Base-by-base conservation (phyloP, 2,113 vertebrate genomes). In the Onychostruthus taczanowskii region DNA sequence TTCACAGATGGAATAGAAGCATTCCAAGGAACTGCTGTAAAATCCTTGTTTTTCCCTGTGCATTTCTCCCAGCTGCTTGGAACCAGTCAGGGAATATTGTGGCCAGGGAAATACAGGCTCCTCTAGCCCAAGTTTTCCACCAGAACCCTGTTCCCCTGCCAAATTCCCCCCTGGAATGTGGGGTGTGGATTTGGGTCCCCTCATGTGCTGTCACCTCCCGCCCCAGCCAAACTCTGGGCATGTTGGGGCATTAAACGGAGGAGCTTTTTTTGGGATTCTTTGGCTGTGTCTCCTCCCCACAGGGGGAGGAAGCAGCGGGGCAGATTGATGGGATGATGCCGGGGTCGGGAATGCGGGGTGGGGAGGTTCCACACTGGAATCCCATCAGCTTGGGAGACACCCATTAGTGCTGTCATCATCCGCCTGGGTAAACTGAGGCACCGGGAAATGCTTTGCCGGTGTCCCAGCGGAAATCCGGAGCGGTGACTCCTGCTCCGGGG, bases 191-290 rank as follows among this genome's bases (percentile, higher is more conserved):
- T 30, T 1, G 10, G 11, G 22, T 33, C 47, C 47, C 9, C 14
- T 8, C 2, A 19, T 1, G 2, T 12, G 28, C 0, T 1, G 10
- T 79, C 23, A 19, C 33, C 28, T 50, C 35, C 50, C 31, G 23
- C 5, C 39, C 27, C 39, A 22, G 67, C 31, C 8, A 1, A 1
- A 7, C 12, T 47, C 0, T 0, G 9, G 41, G 61, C 27, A 3
- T 2, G 0, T 11, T 7, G 58, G 19, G 67, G 7, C 23, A 1
- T 33, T 33, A 33, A 46, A 13, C 10, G 6, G 41, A 50, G 22
- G 74, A 63, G 20, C 3, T 16, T 69, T 52, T 52, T 56, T 47
- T 6, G 41, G 70, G n/a, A 30, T 81, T 87, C 30, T 19, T 55
- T 2, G 2, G 24, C 61, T 2, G 15, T 1, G 2, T 62, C 39